Base-by-base conservation (phyloP, 1,140 invertebrate genomes). In the Ctenoplectra terminalis region DNA sequence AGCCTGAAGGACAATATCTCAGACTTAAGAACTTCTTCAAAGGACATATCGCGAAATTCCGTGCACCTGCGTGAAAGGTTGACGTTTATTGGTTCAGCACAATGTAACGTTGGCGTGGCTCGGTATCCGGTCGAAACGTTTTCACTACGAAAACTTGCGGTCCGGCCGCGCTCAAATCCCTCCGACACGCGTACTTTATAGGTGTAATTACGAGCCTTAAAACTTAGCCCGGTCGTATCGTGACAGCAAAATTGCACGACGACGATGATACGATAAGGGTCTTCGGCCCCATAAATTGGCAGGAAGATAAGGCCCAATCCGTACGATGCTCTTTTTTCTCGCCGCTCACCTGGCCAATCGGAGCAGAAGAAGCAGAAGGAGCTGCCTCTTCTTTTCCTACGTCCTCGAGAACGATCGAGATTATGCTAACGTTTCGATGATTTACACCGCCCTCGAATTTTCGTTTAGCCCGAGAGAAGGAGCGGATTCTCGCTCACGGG, bases 151-250 rank as follows among this genome's bases (percentile, higher is more conserved):
- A 78, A 85, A n/a, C 67, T 56, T 43, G 31, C 40, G 23, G 29
- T 20, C 9, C 43, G 15, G 43, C 80, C 34, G 50, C 50, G 46
- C n/a, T 58, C 17, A 71, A 82, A 85, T 85, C 60, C n/a, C 54
- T 37, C 52, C n/a, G 75, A 61, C 52, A 48, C 66, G 66, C 31
- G 81, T 85, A 72, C 64, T 87, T 87, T 85, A 85, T 77, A 72
- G 74, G 58, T 82, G 74, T 85, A 87, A 87, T 87, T 87, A 87
- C 54, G 75, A 83, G 74, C 40, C 75, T 64, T 83, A 85, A 87
- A 87, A 85, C 71, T 85, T 61, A 76, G 60, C 58, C 46, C 40
- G 60, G 29, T 63, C 66, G 67, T 77, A 82, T 84, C 48, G 66
- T 81, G 84, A 86, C 73, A 77, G 82, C 72, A 40, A 86, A 84